Conservation (phyloP, 64 coral and sea anemone species). For the Porites australiensis region DNA sequence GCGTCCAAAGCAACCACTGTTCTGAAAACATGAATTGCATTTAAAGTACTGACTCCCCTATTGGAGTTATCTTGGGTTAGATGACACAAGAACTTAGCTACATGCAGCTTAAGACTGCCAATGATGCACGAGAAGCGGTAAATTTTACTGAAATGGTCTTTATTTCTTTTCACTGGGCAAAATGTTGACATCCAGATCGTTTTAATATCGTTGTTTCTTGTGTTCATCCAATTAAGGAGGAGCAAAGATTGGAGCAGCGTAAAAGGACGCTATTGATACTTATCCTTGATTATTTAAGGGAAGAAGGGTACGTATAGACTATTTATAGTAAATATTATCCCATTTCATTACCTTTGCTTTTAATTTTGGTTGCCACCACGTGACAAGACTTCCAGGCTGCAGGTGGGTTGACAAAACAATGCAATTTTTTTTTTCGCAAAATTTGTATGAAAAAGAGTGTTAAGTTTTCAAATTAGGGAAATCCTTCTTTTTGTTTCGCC, state of each 20-base stretch:
- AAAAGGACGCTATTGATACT: slow-evolving; percentile 90
- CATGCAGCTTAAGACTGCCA: slow-evolving; percentile 98
- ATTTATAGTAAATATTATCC: neutral
- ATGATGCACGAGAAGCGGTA: slow-evolving; percentile 95
- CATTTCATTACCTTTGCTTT: no score
- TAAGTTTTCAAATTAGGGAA: no score
- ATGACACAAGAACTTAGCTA: slow-evolving; percentile 99
- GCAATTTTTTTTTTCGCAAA: no score
- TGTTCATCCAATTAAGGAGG: slow-evolving; percentile 59
- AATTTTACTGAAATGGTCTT: neutral
- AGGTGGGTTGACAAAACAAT: no score
- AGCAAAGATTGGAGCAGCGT: slow-evolving; percentile 86
- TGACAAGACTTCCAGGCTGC: no score
- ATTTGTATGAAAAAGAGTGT: no score
- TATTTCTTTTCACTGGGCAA: neutral
- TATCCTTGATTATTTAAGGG: slow-evolving; percentile 80
- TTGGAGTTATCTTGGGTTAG: neutral
- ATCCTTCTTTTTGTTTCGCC: no score
- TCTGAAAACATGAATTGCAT: neutral
- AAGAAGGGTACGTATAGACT: slow-evolving; percentile 66
- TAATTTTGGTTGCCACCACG: no score
- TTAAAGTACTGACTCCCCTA: neutral
- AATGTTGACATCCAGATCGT: no score
- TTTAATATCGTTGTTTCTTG: slow-evolving; percentile 18
- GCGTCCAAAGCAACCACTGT: slow-evolving; percentile 48